Percentiles rank a stretch among this genome's conserved stretches.
phyloP scores from a whole-genome alignment of 1,140 invertebrate genomes.

The Lordiphosa stackelbergi region DNA sequence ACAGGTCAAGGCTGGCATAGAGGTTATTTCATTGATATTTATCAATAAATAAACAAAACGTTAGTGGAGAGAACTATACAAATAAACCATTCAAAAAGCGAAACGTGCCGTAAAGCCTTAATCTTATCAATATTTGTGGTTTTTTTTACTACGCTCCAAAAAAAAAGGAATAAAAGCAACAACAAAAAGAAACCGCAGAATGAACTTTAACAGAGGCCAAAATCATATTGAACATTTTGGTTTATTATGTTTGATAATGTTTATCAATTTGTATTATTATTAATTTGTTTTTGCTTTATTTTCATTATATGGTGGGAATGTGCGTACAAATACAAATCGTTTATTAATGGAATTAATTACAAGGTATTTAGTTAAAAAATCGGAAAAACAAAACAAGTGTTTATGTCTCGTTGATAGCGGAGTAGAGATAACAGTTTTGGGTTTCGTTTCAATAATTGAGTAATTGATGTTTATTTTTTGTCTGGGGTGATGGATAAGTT shows the following conservation, averaged over 20 bases:
- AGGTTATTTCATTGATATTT: too few relatives aligned
- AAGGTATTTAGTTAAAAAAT: slow-evolving; percentile 5
- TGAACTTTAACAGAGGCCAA: slow-evolving; percentile 7
- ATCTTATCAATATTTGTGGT: slow-evolving; percentile 7
- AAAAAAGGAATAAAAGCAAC: background rate
- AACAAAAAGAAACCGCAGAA: background rate
- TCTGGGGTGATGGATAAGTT: slow-evolving; percentile 4
- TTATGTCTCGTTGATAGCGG: slow-evolving; percentile 3
- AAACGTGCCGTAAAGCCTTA: background rate
- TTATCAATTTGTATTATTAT: slow-evolving; percentile 13
- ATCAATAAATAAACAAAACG: too few relatives aligned
- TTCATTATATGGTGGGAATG: slow-evolving; percentile 6
- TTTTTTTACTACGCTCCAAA: background rate
- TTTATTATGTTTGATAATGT: slow-evolving; percentile 3
- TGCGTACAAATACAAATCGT: slow-evolving; percentile 9
- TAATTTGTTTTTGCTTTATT: background rate
- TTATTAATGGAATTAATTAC: slow-evolving; percentile 17
- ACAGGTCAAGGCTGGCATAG: too few relatives aligned
- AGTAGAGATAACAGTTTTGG: background rate
- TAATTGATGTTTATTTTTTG: slow-evolving; percentile 1
- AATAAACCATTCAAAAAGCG: too few relatives aligned
- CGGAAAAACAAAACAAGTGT: slow-evolving; percentile 8
- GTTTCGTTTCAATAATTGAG: slow-evolving; percentile 4
- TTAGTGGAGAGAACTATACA: too few relatives aligned
- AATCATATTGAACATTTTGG: background rate